Base-by-base conservation (phyloP, 1,140 invertebrate species). In the Sesamia nonagrioides region DNA sequence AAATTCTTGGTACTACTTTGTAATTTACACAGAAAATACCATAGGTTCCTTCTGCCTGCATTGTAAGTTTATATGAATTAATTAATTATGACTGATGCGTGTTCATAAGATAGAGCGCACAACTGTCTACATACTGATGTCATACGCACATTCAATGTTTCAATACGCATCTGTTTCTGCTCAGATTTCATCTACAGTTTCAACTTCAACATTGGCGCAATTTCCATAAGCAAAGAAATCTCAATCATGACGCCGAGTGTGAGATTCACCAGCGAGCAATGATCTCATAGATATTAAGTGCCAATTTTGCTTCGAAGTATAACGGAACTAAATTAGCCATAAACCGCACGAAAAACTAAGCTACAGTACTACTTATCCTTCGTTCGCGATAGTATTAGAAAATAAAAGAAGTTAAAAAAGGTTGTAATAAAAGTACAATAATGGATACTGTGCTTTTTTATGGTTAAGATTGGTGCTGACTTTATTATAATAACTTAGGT, bases 231-330 rank as follows among this genome's bases (percentile, higher is more conserved):
- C 66, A 48, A 52, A 35, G 15, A 11, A 35, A 71, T 71, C 66
- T 71, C 48, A 71, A 50, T 71, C 50, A 71, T 71, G 27, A 71
- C 27, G 8, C 27, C 8, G 45, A 68, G 42, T 52, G 15, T 21
- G 17, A 21, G 40, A 18, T n/a, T 71, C 48, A 33, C 40, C 21
- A 11, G n/a, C 33, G 40, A 52, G 21, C 48, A 7, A 71, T 52
- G 66, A 71, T 71, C 27, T 71, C 66, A 68, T 68, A 27, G 18
- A 71, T 45, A 71, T 71, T 52, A 71, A 71, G 48, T 52, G 66
- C 45, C 66, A 71, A 71, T 71, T 71, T 35, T 27, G 6, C 48
- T 52, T 71, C 27, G 7, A 45, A 73, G 35, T 27, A 58, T 73
- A 73, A 73, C 71, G 71, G 71, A 56, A 58, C 71, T 21, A 42